Percentiles rank a stretch among this genome's conserved stretches.
phyloP scores from a whole-genome alignment of 2,113 vertebrate genomes.

The Gasterosteus nipponicus region DNA sequence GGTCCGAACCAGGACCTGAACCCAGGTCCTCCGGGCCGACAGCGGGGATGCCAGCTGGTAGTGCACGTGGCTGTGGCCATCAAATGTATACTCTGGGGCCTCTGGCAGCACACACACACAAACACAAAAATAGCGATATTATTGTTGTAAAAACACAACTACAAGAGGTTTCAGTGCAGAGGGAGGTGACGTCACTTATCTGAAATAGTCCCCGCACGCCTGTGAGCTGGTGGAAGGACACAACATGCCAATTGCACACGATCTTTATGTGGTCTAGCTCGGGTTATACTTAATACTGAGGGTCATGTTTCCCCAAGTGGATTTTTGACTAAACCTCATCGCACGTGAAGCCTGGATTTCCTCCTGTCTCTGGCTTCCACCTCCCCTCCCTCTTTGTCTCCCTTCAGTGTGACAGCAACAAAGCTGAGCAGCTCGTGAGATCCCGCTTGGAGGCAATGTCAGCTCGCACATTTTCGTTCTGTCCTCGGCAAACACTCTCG shows the following conservation, averaged over 20 bases:
- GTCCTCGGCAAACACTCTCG: background rate
- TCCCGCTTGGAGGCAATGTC: conserved; percentile 24
- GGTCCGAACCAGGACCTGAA: conserved; percentile 86
- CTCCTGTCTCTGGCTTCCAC: background rate
- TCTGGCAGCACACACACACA: conserved; percentile 65
- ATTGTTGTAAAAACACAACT: conserved; percentile 10
- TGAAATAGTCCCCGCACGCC: background rate
- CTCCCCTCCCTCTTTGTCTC: conserved; percentile 28
- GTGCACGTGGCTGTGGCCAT: conserved; percentile 82
- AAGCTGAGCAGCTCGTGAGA: conserved; percentile 22
- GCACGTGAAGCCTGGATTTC: conserved; percentile 16
- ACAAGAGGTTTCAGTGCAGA: conserved; percentile 4
- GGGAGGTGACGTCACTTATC: conserved; percentile 7
- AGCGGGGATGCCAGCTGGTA: conserved; percentile 79
- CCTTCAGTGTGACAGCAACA: conserved; percentile 13
- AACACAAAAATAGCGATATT: background rate
- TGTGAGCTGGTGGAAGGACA: conserved; percentile 12
- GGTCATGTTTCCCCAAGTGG: conserved; percentile 35
- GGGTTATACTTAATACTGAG: conserved; percentile 25
- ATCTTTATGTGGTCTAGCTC: conserved; percentile 38
- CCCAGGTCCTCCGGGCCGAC: conserved; percentile 79
- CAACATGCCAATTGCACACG: conserved; percentile 35
- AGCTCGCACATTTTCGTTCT: background rate
- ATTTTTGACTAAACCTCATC: conserved; percentile 40
- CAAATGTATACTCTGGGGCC: conserved; percentile 85